Percentiles rank a stretch among this genome's conserved stretches.
Conservation (phyloP, 2,113 vertebrate genomes). For the Cinclus cinclus region DNA sequence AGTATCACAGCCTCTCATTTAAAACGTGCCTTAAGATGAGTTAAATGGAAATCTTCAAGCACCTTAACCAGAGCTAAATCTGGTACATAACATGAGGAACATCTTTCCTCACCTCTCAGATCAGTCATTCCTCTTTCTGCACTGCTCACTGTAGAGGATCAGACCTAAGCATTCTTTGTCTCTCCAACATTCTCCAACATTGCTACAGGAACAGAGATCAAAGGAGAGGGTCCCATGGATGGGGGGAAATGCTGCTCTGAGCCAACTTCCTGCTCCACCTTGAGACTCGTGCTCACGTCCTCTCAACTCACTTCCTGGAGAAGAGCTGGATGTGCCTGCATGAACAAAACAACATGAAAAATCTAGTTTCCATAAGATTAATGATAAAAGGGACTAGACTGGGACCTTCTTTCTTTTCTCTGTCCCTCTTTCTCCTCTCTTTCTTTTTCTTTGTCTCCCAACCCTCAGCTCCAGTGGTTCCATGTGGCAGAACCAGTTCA, state of each 20-base stretch:
- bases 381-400: neutral
- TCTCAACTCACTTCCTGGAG: neutral
- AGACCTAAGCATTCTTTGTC: neutral
- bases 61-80: neutral
- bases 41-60: neutral
- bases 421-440: neutral
- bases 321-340: neutral
- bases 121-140: neutral
- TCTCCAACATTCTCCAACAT: neutral
- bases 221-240: neutral
- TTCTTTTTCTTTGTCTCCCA: neutral
- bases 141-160: neutral
- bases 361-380: neutral
- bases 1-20: neutral
- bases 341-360: neutral
- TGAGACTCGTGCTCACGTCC: rapidly evolving
- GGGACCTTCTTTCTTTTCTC: neutral
- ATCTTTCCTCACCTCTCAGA: neutral
- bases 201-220: rapidly evolving
- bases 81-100: neutral
- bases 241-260: neutral
- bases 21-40: neutral
- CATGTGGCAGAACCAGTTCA: too few species aligned
- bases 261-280: rapidly evolving
- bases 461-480: too few species aligned